These are phyloP conservation scores for Isotomurus palustris DNA, from an alignment of 2,888 invertebrate genomes.

Conservation along the genomic window DNA sequence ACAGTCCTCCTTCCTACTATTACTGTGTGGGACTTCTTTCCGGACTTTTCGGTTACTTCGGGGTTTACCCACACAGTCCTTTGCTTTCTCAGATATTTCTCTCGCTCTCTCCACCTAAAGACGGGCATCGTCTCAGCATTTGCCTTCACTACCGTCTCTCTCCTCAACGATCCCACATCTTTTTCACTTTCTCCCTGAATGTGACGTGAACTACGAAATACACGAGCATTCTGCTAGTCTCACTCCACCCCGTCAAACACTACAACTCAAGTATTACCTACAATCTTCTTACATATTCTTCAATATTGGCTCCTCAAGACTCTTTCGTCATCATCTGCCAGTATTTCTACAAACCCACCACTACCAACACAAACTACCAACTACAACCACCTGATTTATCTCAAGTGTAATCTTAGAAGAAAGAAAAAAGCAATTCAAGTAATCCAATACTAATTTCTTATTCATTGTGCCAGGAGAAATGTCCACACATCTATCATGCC, in stretches of 20 bases:
- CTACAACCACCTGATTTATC: too few species aligned
- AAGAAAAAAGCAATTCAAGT: too few species aligned
- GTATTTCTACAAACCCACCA: background rate
- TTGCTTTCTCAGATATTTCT: constrained; percentile 14
- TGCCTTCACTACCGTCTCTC: constrained; percentile 36
- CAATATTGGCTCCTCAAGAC: too few species aligned
- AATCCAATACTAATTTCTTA: too few species aligned
- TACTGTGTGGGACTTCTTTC: constrained; percentile 1
- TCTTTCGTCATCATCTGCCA: background rate
- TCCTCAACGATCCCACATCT: constrained; percentile 28
- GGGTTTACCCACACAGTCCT: background rate
- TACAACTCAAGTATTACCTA: too few species aligned
- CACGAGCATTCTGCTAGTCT: constrained; percentile 24
- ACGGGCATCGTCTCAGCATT: constrained; percentile 34
- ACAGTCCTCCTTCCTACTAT: background rate
- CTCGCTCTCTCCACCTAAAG: constrained; percentile 19
- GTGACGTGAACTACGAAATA: background rate
- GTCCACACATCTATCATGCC: too few species aligned
- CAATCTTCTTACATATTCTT: too few species aligned
- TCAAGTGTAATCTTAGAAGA: too few species aligned
- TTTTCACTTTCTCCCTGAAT: constrained; percentile 19
- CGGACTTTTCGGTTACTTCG: constrained; percentile 4
- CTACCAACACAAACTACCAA: too few species aligned
- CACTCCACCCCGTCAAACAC: constrained; percentile 23
- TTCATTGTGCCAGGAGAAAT: too few species aligned